These are phyloP conservation scores for Prosapia bicincta DNA, from an alignment of 2,888 invertebrate genomes.

Conservation along the genomic window DNA sequence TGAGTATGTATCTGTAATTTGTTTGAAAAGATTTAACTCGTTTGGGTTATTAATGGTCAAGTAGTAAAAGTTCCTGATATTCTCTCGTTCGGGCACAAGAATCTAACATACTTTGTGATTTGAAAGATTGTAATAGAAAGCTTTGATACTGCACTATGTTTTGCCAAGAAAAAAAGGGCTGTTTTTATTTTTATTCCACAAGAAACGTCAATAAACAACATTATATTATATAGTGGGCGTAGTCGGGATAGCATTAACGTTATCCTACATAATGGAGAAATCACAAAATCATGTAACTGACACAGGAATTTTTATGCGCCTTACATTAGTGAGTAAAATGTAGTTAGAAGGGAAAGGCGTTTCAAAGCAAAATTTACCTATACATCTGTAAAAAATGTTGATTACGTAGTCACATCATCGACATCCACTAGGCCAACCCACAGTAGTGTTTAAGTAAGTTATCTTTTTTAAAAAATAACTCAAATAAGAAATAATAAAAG, in stretches of 20 bases:
- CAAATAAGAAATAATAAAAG: no score
- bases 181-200: background rate
- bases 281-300: background rate
- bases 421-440: background rate
- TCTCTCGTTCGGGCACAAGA: background rate
- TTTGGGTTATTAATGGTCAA: no score
- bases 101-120: background rate
- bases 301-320: slow-evolving; percentile 8
- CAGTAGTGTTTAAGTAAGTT: background rate
- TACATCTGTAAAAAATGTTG: background rate
- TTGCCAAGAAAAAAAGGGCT: background rate
- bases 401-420: background rate
- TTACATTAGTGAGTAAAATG: background rate
- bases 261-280: background rate
- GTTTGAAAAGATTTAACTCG: background rate
- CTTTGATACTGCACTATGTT: slow-evolving; percentile 5
- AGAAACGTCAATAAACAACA: background rate
- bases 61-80: background rate
- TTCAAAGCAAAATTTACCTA: background rate
- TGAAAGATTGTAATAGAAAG: background rate
- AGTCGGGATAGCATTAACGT: slow-evolving; percentile 2
- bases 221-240: background rate
- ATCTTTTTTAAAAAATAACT: background rate
- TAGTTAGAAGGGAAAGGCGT: background rate
- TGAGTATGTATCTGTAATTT: slow-evolving; percentile 3